Conservation (phyloP, 2,113 vertebrate species). For the Neomonachus schauinslandi region DNA sequence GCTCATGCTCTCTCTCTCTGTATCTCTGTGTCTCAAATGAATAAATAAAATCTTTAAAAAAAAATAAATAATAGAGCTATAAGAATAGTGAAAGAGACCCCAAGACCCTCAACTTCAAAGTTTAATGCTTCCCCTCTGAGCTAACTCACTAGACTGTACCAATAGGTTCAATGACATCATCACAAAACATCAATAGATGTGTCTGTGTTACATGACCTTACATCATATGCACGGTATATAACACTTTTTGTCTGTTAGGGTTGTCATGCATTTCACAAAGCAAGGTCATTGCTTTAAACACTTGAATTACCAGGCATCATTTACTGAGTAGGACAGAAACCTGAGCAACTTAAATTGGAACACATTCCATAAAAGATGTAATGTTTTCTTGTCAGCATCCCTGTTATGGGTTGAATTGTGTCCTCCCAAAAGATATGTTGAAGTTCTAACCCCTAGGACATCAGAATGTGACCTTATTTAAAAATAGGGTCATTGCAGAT, state of each 20-base stretch:
- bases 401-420: neutral
- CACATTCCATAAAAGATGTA: neutral
- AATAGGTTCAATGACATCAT: neutral
- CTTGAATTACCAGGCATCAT: neutral
- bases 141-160: neutral
- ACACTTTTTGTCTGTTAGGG: neutral
- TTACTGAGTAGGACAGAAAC: neutral
- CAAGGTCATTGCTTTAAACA: neutral
- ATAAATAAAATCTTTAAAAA: neutral
- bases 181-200: accelerated
- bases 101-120: neutral
- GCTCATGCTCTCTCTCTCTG: no score
- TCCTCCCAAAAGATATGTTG: neutral
- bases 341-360: conserved; percentile 12
- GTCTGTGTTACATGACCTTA: neutral
- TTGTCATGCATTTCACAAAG: neutral
- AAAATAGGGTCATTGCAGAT: neutral
- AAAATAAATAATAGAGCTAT: neutral
- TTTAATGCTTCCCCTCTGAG: neutral
- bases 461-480: neutral
- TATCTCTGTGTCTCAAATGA: no score
- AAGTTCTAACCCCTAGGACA: neutral
- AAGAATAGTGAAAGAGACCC: neutral
- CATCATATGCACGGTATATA: neutral
- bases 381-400: neutral